Conservation (phyloP, 2,888 invertebrate genomes). For the Polyploca ridens region DNA sequence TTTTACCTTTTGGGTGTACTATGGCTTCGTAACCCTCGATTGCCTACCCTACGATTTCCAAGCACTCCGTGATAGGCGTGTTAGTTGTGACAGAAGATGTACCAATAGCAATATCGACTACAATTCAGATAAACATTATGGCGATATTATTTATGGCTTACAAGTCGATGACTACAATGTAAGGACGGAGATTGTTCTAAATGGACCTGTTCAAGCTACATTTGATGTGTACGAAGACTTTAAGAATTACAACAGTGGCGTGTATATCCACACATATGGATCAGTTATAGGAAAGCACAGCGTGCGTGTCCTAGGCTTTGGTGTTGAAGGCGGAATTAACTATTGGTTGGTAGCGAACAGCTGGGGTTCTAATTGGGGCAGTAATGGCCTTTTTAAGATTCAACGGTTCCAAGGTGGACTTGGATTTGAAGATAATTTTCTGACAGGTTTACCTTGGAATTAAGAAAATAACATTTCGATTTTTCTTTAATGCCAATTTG, state of each 20-base stretch:
- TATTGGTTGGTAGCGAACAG: conserved; percentile 94
- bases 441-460: background rate
- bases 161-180: conserved; percentile 81
- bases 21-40: conserved; percentile 21
- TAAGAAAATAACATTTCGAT: background rate
- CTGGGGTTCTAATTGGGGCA: conserved; percentile 94
- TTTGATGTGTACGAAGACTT: conserved; percentile 92
- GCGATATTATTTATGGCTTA: conserved; percentile 79
- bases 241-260: conserved; percentile 89
- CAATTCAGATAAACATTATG: conserved; percentile 87
- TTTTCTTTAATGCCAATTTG: no score
- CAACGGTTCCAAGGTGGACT: background rate
- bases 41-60: conserved; percentile 77
- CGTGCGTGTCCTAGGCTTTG: conserved; percentile 92
- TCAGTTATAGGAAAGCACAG: conserved; percentile 90
- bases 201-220: conserved; percentile 92
- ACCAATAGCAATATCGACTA: conserved; percentile 87
- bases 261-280: conserved; percentile 85
- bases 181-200: conserved; percentile 88
- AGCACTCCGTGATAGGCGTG: conserved; percentile 85
- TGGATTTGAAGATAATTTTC: background rate
- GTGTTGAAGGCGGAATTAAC: conserved; percentile 86
- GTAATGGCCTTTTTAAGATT: conserved; percentile 91
- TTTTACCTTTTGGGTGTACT: conserved; percentile 12
- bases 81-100: conserved; percentile 89